phyloP scores from a whole-genome alignment of 2,113 vertebrate genomes.

The Leptocoma aspasia region DNA sequence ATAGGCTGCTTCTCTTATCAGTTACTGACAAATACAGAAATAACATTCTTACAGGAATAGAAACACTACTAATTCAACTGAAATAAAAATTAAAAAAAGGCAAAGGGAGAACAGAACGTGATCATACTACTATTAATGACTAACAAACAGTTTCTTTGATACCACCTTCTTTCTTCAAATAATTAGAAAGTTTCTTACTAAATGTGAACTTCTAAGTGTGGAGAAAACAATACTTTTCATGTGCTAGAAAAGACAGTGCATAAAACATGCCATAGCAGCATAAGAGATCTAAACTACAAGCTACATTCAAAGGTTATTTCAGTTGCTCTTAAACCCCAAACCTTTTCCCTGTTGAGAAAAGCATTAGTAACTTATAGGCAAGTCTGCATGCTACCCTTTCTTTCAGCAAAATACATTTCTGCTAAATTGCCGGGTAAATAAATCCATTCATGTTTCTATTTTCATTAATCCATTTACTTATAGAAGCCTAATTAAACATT shows the following conservation, averaged over 20 bases:
- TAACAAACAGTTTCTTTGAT: not conserved
- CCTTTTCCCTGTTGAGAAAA: not conserved
- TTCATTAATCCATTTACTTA: not conserved
- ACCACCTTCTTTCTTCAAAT: not conserved
- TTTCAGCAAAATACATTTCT: not conserved
- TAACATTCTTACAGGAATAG: not conserved
- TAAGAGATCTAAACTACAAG: not conserved
- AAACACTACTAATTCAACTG: not conserved
- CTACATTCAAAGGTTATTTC: constrained; percentile 1
- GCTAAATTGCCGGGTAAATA: not conserved
- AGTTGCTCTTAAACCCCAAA: not conserved
- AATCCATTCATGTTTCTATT: not conserved
- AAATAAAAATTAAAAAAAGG: not conserved
- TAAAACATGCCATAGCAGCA: constrained; percentile 48
- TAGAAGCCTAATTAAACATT: not conserved
- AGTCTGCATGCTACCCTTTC: not conserved
- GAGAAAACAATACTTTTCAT: not conserved
- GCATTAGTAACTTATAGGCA: not conserved
- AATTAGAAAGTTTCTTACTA: not conserved
- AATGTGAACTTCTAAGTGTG: not conserved
- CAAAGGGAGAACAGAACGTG: fast-evolving
- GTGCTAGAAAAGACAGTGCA: not conserved
- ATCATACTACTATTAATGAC: not conserved
- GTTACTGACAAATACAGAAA: not conserved
- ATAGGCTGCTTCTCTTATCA: not conserved